Evolutionary conservation across 2,797 vertebrate species (phyloP), one percentile per base, ranked within the genome.

Genomic region (Pipistrellus pygmaeus): DNA sequence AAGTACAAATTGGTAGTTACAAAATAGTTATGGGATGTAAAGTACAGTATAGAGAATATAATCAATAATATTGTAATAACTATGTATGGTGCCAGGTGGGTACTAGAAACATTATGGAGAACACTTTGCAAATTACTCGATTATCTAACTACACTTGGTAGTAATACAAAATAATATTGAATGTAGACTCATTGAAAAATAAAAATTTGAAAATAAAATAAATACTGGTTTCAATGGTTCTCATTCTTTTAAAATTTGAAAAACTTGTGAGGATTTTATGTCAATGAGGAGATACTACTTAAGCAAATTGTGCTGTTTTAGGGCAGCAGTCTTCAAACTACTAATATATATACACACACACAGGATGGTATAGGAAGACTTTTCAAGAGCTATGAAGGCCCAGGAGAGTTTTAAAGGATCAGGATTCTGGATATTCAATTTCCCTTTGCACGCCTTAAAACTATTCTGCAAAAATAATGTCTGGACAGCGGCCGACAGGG

Each of bases 201-300:
- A 80, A 80, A 80, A 57, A 30, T 55, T 55, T 5, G 25, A 55
- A 71, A 38, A 51, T 51, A n/a, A 51, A 75, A 75, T 30, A 87
- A 83, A 86, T 85, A 38, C 66, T 66, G 32, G 48, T 68, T 86
- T 81, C 91, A 90, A 35, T 78, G 27, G 20, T 90, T 93, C n/a
- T 87, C 78, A 76, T 75, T 21, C 57, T 82, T 75, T 69, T 69
- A 41, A 88, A 25, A 66, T 14, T 51, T 38, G n/a, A 23, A 53
- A 32, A 44, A 46, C 44, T 78, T 92, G 35, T 88, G n/a, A 4
- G 2, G 80, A 51, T 71, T 83, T 38, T 66, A n/a, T 73, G 20
- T 46, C 64, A 86, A 11, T 35, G 48, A 81, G 13, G 51, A 88
- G 81, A 62, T 77, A 80, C 5, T 60, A 41, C 14, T 55, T 73